phyloP scores from a whole-genome alignment of 1,140 invertebrate species.

The fruit fly (Drosophila melanogaster) region DNA sequence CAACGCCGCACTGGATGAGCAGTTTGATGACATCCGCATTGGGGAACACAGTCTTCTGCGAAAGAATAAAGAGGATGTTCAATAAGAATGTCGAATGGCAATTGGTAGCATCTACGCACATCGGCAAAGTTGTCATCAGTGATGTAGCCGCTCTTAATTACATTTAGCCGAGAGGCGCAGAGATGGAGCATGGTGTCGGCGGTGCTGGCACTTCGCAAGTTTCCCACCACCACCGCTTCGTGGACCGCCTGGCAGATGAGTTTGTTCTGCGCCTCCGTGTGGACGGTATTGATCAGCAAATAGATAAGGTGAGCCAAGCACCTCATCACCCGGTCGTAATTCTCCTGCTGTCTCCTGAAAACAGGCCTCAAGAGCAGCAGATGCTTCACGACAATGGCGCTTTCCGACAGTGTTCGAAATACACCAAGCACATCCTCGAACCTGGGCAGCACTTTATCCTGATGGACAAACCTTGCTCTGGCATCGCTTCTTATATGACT shows the following conservation, averaged over 20 bases:
- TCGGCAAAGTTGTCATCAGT: conserved; percentile 88
- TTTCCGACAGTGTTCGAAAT: conserved; percentile 85
- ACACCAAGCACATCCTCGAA: conserved; percentile 90
- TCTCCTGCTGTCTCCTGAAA: conserved; percentile 91
- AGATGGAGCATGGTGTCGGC: conserved; percentile 93
- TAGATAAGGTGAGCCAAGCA: conserved; percentile 93
- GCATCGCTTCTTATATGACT: conserved; percentile 80
- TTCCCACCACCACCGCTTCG: conserved; percentile 84
- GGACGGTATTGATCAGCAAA: conserved; percentile 88
- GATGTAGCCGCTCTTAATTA: conserved; percentile 91
- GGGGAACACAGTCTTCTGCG: conserved; percentile 89
- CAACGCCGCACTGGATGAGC: conserved; percentile 90
- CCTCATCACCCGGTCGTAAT: conserved; percentile 92
- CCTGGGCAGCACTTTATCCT: conserved; percentile 85
- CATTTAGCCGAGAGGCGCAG: conserved; percentile 91
- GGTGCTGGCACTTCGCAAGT: conserved; percentile 89
- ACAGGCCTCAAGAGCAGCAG: conserved; percentile 89
- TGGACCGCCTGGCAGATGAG: conserved; percentile 85
- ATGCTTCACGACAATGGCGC: conserved; percentile 86
- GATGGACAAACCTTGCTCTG: conserved; percentile 55
- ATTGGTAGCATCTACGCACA: conserved; percentile 55
- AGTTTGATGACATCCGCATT: conserved; percentile 88
- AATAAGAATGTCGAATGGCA: neutral
- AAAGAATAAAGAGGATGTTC: neutral
- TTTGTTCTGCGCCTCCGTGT: conserved; percentile 83